phyloP scores from a whole-genome alignment of 2,888 invertebrate genomes.

The Philonicus albiceps region DNA sequence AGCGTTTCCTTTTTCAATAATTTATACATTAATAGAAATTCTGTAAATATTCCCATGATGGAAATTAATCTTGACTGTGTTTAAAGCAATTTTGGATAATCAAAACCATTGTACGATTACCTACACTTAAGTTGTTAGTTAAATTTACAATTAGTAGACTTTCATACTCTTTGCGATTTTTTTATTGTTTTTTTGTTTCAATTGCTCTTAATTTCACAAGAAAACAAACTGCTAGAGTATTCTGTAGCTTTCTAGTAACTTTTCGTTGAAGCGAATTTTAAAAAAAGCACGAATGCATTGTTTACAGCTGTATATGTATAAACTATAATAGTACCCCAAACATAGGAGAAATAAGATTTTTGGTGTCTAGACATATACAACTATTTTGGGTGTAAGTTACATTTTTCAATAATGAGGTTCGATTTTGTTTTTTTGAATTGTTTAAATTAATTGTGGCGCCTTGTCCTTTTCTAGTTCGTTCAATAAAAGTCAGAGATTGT shows the following conservation, averaged over 20 bases:
- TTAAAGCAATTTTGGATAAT: not conserved
- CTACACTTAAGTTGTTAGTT: not conserved
- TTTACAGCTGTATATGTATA: constrained; percentile 7
- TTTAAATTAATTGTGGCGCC: not conserved
- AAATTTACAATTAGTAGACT: not conserved
- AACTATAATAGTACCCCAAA: not conserved
- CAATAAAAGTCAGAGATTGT: not conserved
- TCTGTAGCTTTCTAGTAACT: not conserved
- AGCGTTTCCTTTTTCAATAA: not conserved
- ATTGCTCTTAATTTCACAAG: not conserved
- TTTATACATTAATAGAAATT: not conserved
- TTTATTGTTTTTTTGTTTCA: not conserved
- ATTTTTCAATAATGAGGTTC: constrained; percentile 4
- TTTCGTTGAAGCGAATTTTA: not conserved
- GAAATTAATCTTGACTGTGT: not conserved
- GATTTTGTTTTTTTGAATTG: not conserved
- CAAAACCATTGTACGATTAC: not conserved
- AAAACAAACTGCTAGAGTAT: not conserved
- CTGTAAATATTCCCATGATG: not conserved
- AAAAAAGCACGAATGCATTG: not conserved
- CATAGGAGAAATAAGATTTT: not conserved
- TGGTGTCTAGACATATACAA: constrained; percentile 7
- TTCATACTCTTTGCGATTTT: not conserved
- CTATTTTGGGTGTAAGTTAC: not conserved
- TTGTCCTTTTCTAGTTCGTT: not conserved